Conservation (phyloP, 2,888 invertebrate genomes). For the Cheilosia pagana region DNA sequence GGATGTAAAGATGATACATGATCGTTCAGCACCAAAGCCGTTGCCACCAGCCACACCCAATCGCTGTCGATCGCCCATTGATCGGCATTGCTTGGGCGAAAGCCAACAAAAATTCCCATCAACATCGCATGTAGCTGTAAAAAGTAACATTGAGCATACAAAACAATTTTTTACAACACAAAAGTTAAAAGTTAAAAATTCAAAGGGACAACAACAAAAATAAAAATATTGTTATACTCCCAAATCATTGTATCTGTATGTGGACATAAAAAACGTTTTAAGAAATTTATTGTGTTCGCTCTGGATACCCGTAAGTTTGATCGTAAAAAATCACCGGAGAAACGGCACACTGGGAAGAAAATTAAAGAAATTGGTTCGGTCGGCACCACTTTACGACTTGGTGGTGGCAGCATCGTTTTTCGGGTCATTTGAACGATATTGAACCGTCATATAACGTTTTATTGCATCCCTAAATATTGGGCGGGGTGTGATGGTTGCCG, state of each 20-base stretch:
- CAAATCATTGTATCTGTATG: slow-evolving; percentile 40
- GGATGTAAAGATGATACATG: slow-evolving; percentile 58
- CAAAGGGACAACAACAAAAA: slow-evolving; percentile 22
- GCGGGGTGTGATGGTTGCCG: slow-evolving; percentile 52
- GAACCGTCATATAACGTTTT: slow-evolving; percentile 70
- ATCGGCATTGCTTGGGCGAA: slow-evolving; percentile 36
- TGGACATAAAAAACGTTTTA: slow-evolving; percentile 74
- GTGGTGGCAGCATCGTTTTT: slow-evolving; percentile 74
- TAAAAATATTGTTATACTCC: slow-evolving; percentile 24
- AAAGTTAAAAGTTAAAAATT: slow-evolving; percentile 49
- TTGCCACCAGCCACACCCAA: slow-evolving; percentile 54
- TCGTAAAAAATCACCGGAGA: slow-evolving; percentile 67
- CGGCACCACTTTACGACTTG: slow-evolving; percentile 70
- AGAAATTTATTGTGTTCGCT: slow-evolving; percentile 72
- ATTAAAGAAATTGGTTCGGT: slow-evolving; percentile 62
- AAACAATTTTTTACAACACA: slow-evolving; percentile 48
- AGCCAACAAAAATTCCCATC: slow-evolving; percentile 60
- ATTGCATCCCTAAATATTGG: slow-evolving; percentile 68
- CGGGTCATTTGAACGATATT: slow-evolving; percentile 74
- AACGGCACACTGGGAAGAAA: slow-evolving; percentile 16
- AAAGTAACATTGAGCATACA: slow-evolving; percentile 70
- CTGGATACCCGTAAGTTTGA: slow-evolving; percentile 65
- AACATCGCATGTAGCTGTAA: slow-evolving; percentile 70
- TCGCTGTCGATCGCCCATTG: slow-evolving; percentile 39
- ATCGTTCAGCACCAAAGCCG: slow-evolving; percentile 20